Conservation (phyloP, 1,140 invertebrate species). For the Hyles vespertilio region DNA sequence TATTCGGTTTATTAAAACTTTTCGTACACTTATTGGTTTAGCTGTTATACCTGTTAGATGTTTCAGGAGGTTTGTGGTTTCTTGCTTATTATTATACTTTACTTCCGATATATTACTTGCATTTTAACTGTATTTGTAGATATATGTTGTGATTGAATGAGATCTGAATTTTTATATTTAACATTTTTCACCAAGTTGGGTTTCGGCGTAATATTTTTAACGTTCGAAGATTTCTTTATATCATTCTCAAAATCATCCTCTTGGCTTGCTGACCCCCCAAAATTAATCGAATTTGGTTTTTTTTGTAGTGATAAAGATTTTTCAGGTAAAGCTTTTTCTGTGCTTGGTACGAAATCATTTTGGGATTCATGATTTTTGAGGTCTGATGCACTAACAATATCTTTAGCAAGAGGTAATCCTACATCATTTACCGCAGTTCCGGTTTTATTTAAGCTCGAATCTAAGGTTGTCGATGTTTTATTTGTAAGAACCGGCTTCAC, state of each 20-base stretch:
- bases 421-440: background rate
- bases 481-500: constrained; percentile 37
- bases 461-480: background rate
- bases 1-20: constrained; percentile 6
- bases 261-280: too few relatives aligned
- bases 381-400: background rate
- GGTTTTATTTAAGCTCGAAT: background rate
- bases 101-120: too few relatives aligned
- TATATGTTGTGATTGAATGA: background rate
- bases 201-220: too few relatives aligned
- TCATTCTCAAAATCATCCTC: too few relatives aligned
- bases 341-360: too few relatives aligned
- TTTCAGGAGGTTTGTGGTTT: constrained; percentile 45
- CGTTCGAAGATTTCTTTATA: too few relatives aligned
- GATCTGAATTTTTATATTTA: background rate
- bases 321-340: too few relatives aligned
- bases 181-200: background rate
- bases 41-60: constrained; percentile 48
- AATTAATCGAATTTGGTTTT: too few relatives aligned
- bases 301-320: too few relatives aligned
- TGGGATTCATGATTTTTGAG: too few relatives aligned
- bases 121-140: background rate
- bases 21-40: constrained; percentile 35
- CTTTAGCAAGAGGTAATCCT: background rate
- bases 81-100: too few relatives aligned